phyloP scores from a whole-genome alignment of 1,140 invertebrate genomes.

The Drosophila simulans region DNA sequence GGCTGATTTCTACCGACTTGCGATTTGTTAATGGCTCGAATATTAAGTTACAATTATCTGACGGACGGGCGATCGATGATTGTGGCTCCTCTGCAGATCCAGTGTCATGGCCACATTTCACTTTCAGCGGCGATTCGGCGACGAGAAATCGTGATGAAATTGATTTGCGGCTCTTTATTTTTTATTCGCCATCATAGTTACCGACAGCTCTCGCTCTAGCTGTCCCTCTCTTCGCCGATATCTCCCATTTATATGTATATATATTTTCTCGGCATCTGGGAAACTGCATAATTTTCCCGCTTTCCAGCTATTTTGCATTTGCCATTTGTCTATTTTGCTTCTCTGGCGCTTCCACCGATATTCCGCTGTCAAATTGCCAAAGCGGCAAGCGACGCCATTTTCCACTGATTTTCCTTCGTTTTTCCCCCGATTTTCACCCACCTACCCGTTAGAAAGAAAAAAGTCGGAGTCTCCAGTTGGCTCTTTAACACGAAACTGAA shows the following conservation, averaged over 20 bases:
- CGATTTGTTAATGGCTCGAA: slow-evolving; percentile 72
- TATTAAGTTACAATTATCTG: slow-evolving; percentile 77
- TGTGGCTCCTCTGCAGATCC: slow-evolving; percentile 27
- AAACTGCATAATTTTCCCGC: slow-evolving; percentile 73
- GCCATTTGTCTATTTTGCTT: slow-evolving; percentile 43
- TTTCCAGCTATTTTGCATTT: slow-evolving; percentile 82
- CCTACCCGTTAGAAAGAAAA: background rate
- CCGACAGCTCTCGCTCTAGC: slow-evolving; percentile 46
- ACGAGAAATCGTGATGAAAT: slow-evolving; percentile 81
- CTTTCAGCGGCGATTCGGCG: slow-evolving; percentile 72
- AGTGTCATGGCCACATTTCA: slow-evolving; percentile 79
- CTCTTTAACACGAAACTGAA: slow-evolving; percentile 81
- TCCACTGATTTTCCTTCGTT: slow-evolving; percentile 30
- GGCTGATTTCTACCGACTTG: slow-evolving; percentile 65
- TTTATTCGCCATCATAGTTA: slow-evolving; percentile 66
- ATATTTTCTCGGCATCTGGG: slow-evolving; percentile 6
- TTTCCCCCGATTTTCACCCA: background rate
- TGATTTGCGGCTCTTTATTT: slow-evolving; percentile 76
- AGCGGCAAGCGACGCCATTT: slow-evolving; percentile 45
- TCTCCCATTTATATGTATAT: background rate
- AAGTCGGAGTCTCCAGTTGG: slow-evolving; percentile 46
- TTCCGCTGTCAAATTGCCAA: slow-evolving; percentile 76
- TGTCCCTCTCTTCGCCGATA: background rate
- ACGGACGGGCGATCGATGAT: slow-evolving; percentile 44
- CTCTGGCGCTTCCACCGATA: slow-evolving; percentile 58